A percentile compares a stretch with the other conserved stretches of the same genome.
These are phyloP conservation scores for Ceratina japonica DNA, from an alignment of 1,140 invertebrate species.

Conservation along the genomic window DNA sequence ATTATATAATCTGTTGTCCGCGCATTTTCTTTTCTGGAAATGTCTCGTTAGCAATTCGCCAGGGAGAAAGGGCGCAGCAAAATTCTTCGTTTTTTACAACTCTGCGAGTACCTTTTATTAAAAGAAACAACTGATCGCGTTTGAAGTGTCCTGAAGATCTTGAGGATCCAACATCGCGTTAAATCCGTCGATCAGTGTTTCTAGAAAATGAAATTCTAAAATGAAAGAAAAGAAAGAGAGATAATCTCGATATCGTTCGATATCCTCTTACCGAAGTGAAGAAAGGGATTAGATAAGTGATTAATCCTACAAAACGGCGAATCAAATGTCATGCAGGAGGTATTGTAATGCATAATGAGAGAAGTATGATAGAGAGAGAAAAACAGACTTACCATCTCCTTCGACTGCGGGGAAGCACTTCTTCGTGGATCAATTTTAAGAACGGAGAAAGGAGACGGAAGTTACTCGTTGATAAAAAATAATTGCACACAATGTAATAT, in stretches of 20 bases:
- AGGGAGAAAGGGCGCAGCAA: not conserved
- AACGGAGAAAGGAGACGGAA: constrained; percentile 39
- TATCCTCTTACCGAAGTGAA: not conserved
- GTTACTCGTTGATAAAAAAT: constrained; percentile 29
- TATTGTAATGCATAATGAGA: constrained; percentile 33
- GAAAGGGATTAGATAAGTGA: not conserved
- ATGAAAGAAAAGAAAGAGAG: not conserved
- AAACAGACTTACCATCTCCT: constrained; percentile 40
- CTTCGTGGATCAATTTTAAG: constrained; percentile 39
- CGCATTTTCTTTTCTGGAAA: not conserved
- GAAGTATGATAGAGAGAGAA: constrained; percentile 22
- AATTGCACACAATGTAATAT: not conserved
- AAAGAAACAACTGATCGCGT: not conserved
- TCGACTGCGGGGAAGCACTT: constrained; percentile 8
- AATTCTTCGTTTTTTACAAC: constrained; percentile 22
- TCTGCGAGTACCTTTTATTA: not conserved
- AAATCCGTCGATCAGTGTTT: not conserved
- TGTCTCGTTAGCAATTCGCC: not conserved
- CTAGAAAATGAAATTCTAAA: not conserved
- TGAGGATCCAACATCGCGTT: too few relatives aligned
- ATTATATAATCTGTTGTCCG: not conserved
- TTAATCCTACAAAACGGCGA: not conserved
- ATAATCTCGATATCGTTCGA: not conserved
- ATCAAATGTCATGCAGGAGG: not conserved
- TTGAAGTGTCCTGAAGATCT: not conserved